A percentile compares a stretch with the other conserved stretches of the same genome.
Conservation (phyloP, 2,888 invertebrate genomes). For the Tholera decimalis region DNA sequence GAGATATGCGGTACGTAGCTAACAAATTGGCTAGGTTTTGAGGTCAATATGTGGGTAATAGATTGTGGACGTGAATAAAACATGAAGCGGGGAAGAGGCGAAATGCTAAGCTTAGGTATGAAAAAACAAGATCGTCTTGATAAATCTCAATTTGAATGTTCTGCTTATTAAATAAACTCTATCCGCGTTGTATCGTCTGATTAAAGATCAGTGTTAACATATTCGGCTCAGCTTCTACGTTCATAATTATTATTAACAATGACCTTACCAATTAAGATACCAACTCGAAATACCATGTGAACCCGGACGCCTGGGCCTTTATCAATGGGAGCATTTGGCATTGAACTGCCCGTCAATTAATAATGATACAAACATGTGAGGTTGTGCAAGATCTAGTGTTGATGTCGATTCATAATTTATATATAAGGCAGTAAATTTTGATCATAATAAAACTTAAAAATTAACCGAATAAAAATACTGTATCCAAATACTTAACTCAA, state of each 20-base stretch:
- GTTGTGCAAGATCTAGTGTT: conserved; percentile 49
- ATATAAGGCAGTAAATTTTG: conserved; percentile 5
- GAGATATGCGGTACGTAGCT: conserved; percentile 36
- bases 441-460: conserved; percentile 30
- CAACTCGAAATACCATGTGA: conserved; percentile 53
- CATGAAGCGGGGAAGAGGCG: conserved; percentile 43
- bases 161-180: conserved; percentile 9
- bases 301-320: conserved; percentile 59
- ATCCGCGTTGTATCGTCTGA: neutral
- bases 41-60: conserved; percentile 41
- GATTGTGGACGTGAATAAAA: conserved; percentile 39
- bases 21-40: conserved; percentile 39
- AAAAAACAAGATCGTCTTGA: conserved; percentile 29
- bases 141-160: conserved; percentile 21
- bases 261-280: conserved; percentile 59
- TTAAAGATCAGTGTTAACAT: conserved; percentile 16
- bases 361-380: conserved; percentile 38
- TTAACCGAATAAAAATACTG: conserved; percentile 2
- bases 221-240: conserved; percentile 20
- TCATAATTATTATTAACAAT: conserved; percentile 55
- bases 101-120: conserved; percentile 30
- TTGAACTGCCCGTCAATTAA: conserved; percentile 69
- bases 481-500: conserved; percentile 9
- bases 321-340: conserved; percentile 69
- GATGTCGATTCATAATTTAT: conserved; percentile 13